Conservation (phyloP, 1,140 invertebrate species). For the Forficula auricularia region DNA sequence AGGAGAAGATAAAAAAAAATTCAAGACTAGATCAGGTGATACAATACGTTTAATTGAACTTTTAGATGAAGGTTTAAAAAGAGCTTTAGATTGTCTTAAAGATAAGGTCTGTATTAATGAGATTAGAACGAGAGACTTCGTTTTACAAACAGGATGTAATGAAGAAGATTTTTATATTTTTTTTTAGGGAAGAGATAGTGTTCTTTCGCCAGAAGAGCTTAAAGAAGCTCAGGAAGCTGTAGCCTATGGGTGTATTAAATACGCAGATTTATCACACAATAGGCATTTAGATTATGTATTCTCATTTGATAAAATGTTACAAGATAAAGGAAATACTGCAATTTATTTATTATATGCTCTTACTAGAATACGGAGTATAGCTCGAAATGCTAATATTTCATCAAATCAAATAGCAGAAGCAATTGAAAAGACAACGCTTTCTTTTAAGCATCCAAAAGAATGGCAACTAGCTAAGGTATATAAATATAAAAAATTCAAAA, state of each 20-base stretch:
- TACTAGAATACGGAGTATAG: constrained; percentile 84
- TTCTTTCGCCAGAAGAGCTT: constrained; percentile 68
- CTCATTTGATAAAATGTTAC: constrained; percentile 98
- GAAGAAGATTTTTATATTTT: too few species aligned
- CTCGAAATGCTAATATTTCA: constrained; percentile 52
- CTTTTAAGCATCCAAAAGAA: constrained; percentile 78
- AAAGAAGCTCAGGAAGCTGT: constrained; percentile 71
- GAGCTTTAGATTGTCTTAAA: constrained; percentile 65
- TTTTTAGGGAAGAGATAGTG: constrained; percentile 54
- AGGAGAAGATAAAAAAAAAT: constrained; percentile 98
- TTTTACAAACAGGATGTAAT: too few species aligned
- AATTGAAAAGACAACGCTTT: constrained; percentile 35
- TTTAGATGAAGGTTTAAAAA: constrained; percentile 82
- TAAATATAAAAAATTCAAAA: neutral
- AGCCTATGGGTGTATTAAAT: constrained; percentile 97
- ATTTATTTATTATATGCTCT: constrained; percentile 93
- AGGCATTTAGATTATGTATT: constrained; percentile 91
- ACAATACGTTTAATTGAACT: constrained; percentile 79
- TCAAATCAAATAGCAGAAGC: constrained; percentile 38
- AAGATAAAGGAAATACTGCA: constrained; percentile 97
- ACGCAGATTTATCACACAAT: constrained; percentile 91
- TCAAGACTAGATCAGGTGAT: constrained; percentile 96
- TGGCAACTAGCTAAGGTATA: constrained; percentile 81
- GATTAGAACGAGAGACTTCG: too few species aligned
- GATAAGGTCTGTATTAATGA: too few species aligned